phyloP scores from a whole-genome alignment of 2,797 vertebrate species.

The Notamacropus eugenii region DNA sequence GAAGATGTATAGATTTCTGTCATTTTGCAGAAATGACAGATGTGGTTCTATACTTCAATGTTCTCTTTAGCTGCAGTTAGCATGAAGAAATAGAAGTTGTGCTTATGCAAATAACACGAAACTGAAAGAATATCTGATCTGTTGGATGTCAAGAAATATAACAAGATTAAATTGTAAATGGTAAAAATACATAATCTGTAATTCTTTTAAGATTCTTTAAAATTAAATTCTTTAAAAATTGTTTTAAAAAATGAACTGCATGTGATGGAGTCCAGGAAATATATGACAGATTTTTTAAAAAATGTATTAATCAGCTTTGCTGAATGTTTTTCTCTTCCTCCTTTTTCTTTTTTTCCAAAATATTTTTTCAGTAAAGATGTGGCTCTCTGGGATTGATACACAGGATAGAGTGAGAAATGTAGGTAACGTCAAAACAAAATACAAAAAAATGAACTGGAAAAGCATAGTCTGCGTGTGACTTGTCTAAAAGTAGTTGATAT shows the following conservation, averaged over 20 bases:
- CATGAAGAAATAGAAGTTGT: not conserved
- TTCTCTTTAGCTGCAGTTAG: not conserved
- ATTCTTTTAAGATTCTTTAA: not conserved
- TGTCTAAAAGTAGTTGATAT: not conserved
- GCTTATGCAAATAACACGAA: not conserved
- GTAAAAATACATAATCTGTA: not conserved
- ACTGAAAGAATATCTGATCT: not conserved
- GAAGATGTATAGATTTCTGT: not conserved
- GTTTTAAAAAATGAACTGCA: not conserved
- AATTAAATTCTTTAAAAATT: not conserved
- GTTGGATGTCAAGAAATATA: not conserved
- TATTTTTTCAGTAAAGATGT: not conserved
- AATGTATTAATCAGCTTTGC: not conserved
- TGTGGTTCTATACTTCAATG: not conserved
- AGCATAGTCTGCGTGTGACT: not conserved
- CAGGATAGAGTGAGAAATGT: not conserved
- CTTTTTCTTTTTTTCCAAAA: not conserved
- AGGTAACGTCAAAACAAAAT: not conserved
- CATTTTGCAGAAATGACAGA: not conserved
- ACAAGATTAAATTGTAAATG: not conserved
- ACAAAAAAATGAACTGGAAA: not conserved
- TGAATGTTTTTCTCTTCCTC: not conserved
- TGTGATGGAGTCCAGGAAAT: not conserved
- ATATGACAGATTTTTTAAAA: not conserved
- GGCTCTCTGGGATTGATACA: not conserved